These are phyloP conservation scores for Tortricodes alternella DNA, from an alignment of 2,888 invertebrate species.

Conservation along the genomic window DNA sequence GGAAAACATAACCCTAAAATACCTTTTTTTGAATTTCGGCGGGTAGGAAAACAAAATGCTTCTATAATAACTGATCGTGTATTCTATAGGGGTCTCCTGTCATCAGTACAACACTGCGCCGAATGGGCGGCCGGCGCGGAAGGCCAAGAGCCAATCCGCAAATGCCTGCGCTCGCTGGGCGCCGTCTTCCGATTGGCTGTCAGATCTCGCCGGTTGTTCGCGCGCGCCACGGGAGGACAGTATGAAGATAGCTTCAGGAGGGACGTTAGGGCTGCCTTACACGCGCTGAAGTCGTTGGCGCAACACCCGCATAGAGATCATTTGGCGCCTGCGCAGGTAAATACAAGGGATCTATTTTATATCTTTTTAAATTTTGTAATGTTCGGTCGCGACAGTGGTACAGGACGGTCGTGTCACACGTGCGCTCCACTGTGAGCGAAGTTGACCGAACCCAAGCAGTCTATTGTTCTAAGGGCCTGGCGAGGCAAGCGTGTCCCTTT, in stretches of 20 bases:
- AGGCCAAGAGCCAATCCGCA: conserved; percentile 94
- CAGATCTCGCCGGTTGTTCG: conserved; percentile 92
- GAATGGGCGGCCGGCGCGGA: conserved; percentile 93
- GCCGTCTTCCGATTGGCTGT: conserved; percentile 97
- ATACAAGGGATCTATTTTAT: too few relatives aligned
- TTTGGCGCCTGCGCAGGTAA: conserved; percentile 89
- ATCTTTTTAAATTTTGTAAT: too few relatives aligned
- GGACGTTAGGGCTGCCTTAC: conserved; percentile 91
- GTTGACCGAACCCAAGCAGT: too few relatives aligned
- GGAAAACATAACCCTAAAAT: too few relatives aligned
- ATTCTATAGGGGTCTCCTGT: conserved; percentile 88
- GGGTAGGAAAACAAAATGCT: too few relatives aligned
- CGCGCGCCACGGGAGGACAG: conserved; percentile 93
- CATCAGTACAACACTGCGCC: conserved; percentile 94
- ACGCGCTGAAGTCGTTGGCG: conserved; percentile 88
- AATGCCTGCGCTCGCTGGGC: conserved; percentile 94
- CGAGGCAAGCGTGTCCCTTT: too few relatives aligned
- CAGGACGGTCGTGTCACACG: too few relatives aligned
- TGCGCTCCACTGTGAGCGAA: too few relatives aligned
- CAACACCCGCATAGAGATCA: conserved; percentile 87
- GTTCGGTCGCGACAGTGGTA: too few relatives aligned
- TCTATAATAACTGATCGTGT: background rate
- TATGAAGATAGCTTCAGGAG: conserved; percentile 93
- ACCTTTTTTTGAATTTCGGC: too few relatives aligned
- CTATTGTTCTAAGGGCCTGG: too few relatives aligned